A percentile compares a stretch with the other conserved stretches of the same genome.
Conservation (phyloP, 2,797 vertebrate genomes). For the Chrysocyon brachyurus region DNA sequence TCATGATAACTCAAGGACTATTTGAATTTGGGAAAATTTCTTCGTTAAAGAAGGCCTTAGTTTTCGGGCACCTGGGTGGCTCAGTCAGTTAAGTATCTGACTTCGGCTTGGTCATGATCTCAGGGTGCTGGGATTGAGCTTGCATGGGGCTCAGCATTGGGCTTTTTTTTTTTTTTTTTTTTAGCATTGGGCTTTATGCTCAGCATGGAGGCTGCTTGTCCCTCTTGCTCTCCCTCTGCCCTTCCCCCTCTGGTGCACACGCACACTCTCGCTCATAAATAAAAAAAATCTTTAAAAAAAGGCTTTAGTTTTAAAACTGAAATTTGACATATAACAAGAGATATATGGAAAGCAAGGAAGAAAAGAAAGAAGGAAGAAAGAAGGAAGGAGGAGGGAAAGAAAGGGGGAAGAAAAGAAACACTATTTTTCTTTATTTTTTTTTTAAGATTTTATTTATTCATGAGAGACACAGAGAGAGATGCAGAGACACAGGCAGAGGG, state of each 20-base stretch:
- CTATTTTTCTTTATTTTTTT: background rate
- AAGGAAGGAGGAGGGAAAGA: background rate
- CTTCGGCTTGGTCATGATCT: background rate
- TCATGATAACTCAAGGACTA: constrained; percentile 33
- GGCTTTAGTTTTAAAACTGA: constrained; percentile 5
- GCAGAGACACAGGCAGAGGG: too few relatives aligned
- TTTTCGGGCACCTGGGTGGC: background rate
- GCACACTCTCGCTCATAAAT: background rate
- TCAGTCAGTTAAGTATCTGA: background rate
- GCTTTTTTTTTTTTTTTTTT: too few relatives aligned
- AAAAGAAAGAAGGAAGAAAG: background rate
- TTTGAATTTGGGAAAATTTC: constrained; percentile 46
- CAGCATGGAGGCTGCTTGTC: background rate
- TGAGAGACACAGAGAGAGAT: too few relatives aligned
- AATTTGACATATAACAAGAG: constrained; percentile 20
- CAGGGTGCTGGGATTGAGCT: background rate
- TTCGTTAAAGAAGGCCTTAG: background rate
- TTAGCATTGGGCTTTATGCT: background rate
- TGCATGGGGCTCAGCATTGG: background rate
- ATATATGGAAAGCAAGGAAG: background rate
- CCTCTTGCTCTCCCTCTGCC: background rate
- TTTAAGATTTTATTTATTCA: too few relatives aligned
- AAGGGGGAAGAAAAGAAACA: background rate
- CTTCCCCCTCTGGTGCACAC: background rate
- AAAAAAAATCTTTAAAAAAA: background rate